These are phyloP conservation scores for Macaria notata DNA, from an alignment of 2,888 invertebrate species.

Conservation along the genomic window DNA sequence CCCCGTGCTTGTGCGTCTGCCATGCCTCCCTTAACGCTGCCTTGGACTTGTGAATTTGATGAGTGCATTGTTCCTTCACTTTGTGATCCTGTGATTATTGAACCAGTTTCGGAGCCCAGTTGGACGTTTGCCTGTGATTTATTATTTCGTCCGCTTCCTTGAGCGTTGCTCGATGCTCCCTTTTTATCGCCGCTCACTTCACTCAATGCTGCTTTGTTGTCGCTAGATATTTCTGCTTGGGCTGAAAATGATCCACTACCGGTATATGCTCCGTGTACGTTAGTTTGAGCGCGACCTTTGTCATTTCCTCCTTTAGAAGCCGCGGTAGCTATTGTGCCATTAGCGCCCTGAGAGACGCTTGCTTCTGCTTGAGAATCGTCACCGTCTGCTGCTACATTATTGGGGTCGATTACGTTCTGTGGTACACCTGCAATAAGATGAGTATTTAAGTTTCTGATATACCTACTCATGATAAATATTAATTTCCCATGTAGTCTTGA, in stretches of 20 bases:
- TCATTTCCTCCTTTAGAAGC: constrained; percentile 89
- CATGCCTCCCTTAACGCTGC: constrained; percentile 90
- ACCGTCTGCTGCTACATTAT: constrained; percentile 74
- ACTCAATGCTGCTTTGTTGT: constrained; percentile 86
- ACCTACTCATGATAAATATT: not conserved
- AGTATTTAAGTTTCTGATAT: not conserved
- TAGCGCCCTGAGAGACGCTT: constrained; percentile 78
- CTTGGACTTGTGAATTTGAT: constrained; percentile 91
- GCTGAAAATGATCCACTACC: constrained; percentile 91
- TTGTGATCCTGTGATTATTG: constrained; percentile 88
- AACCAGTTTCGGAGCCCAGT: constrained; percentile 88
- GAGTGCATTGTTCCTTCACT: constrained; percentile 89
- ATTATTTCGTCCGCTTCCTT: constrained; percentile 87
- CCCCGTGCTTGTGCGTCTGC: constrained; percentile 94
- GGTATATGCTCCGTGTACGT: constrained; percentile 90
- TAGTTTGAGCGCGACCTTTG: constrained; percentile 90
- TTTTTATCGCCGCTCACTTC: constrained; percentile 88
- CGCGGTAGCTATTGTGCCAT: constrained; percentile 89
- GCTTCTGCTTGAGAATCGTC: constrained; percentile 89
- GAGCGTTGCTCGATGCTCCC: constrained; percentile 89
- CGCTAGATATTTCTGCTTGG: constrained; percentile 90
- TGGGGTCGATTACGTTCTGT: constrained; percentile 67
- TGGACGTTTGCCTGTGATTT: constrained; percentile 91
- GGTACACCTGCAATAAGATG: constrained; percentile 54
- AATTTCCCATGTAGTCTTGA: not conserved